These are phyloP conservation scores for Holothuria scabra DNA, from an alignment of 53 echinoderm and acorn worm genomes.

Conservation along the genomic window DNA sequence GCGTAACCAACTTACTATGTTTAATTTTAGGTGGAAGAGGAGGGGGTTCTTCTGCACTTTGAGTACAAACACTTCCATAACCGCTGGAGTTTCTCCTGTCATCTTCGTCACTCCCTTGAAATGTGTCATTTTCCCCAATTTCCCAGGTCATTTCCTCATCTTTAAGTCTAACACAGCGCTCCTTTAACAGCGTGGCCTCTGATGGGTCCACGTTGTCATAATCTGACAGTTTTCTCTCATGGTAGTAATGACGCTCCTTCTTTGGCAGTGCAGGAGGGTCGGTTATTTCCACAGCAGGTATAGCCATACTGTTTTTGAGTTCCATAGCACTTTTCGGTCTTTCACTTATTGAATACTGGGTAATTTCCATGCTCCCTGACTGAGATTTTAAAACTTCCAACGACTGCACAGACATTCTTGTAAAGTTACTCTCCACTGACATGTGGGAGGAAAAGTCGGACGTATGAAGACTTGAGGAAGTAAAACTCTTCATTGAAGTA, in stretches of 20 bases:
- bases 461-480: conserved; percentile 34
- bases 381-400: conserved; percentile 5
- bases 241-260: conserved; percentile 57
- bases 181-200: conserved; percentile 58
- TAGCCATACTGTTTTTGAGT: background rate
- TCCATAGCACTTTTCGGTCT: conserved; percentile 37
- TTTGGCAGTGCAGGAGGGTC: conserved; percentile 75
- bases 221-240: conserved; percentile 70
- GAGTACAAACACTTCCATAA: conserved; percentile 19
- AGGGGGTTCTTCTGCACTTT: conserved; percentile 56
- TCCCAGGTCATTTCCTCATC: background rate
- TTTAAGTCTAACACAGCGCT: conserved; percentile 39
- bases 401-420: conserved; percentile 48
- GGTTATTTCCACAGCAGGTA: conserved; percentile 51
- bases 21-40: conserved; percentile 86
- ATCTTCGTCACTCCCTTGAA: background rate
- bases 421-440: conserved; percentile 4
- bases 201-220: conserved; percentile 81
- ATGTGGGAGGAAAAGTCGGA: background rate
- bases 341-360: background rate
- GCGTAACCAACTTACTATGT: conserved; percentile 72
- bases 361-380: background rate
- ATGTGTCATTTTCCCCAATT: background rate
- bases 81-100: conserved; percentile 23
- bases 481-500: conserved; percentile 54